Conservation (phyloP, 2,113 vertebrate species). For the Ciconia stormi region DNA sequence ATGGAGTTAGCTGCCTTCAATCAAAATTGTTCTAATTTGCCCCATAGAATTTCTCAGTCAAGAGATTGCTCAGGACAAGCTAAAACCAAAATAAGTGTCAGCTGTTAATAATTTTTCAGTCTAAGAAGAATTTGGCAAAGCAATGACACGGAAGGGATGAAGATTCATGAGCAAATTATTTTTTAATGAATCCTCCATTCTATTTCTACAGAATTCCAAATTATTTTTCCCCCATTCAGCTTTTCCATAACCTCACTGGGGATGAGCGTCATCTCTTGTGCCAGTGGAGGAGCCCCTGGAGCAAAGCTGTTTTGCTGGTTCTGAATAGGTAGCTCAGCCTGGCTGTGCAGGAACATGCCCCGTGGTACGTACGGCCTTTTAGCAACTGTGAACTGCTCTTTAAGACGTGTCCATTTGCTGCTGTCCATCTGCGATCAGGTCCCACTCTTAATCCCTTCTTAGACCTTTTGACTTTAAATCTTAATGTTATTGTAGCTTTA, state of each 20-base stretch:
- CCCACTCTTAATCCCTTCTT: neutral
- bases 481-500: neutral
- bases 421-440: neutral
- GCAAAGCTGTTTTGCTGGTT: neutral
- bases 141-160: neutral
- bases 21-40: neutral
- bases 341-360: neutral
- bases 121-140: neutral
- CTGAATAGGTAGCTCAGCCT: neutral
- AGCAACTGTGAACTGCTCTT: neutral
- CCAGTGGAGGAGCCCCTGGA: neutral
- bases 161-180: neutral
- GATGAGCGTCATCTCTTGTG: neutral
- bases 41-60: neutral
- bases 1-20: neutral
- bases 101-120: neutral
- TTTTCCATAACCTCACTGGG: neutral
- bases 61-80: neutral
- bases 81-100: neutral
- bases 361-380: rapidly evolving
- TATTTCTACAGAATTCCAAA: neutral
- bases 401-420: neutral
- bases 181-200: neutral
- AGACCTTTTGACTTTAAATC: slow-evolving; percentile 5
- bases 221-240: neutral